phyloP scores from a whole-genome alignment of 1,140 invertebrate species.

The Diabrotica undecimpunctata region DNA sequence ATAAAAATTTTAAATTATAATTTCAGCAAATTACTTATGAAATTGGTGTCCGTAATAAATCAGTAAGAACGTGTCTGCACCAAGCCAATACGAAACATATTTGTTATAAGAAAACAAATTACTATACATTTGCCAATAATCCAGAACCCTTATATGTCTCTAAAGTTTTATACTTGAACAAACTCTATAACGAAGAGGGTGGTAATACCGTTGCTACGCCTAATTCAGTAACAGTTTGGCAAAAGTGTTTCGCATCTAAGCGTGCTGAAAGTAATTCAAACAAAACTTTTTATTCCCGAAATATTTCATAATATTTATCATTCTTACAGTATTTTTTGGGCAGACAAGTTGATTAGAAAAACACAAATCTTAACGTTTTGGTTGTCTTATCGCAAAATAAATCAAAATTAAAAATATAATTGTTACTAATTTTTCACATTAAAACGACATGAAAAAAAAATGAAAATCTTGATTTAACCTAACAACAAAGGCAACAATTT shows the following conservation, averaged over 20 bases:
- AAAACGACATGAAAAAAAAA: no score
- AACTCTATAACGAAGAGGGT: constrained; percentile 2
- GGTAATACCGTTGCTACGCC: background rate
- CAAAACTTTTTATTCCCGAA: background rate
- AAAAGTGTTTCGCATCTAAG: background rate
- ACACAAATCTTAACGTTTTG: no score
- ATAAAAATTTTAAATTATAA: no score
- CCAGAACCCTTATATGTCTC: constrained; percentile 1
- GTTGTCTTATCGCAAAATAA: no score
- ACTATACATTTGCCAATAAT: background rate
- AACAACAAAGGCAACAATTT: no score
- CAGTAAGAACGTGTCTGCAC: background rate
- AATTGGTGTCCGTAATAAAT: no score
- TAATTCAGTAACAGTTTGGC: background rate
- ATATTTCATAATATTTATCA: background rate
- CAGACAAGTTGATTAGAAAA: no score
- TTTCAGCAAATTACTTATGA: no score
- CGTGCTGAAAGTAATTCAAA: background rate
- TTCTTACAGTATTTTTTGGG: no score
- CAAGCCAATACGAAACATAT: background rate
- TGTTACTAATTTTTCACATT: no score
- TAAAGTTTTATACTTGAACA: constrained; percentile 3
- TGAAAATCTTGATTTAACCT: no score
- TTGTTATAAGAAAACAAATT: background rate
- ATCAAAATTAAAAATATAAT: no score